phyloP scores from a whole-genome alignment of 1,140 invertebrate species.

The Capitella teleta region DNA sequence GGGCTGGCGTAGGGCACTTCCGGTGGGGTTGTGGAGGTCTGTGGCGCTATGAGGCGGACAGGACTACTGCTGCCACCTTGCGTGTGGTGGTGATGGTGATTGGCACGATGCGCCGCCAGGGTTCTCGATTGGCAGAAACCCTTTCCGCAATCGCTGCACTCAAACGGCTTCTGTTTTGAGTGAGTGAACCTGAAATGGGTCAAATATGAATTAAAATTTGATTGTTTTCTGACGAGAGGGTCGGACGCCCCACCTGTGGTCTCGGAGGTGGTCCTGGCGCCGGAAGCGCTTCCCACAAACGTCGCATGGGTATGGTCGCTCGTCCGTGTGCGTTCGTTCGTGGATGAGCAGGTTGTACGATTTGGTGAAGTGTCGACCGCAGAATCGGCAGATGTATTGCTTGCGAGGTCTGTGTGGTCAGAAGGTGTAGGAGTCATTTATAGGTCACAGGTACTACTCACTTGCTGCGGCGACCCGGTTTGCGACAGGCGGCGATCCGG shows the following conservation, averaged over 20 bases:
- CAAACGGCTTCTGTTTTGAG: constrained; percentile 73
- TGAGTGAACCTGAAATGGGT: constrained; percentile 10
- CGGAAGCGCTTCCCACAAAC: constrained; percentile 95
- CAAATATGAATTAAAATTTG: background rate
- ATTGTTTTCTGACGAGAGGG: too few species aligned
- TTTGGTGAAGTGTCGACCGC: constrained; percentile 93
- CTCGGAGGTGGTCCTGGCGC: constrained; percentile 86
- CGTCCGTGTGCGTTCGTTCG: constrained; percentile 93
- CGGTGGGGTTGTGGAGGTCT: background rate
- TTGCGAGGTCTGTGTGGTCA: background rate
- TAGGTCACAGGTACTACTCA: too few species aligned
- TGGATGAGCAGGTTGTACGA: constrained; percentile 96
- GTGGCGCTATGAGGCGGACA: background rate
- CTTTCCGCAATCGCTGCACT: constrained; percentile 83
- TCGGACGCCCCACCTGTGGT: constrained; percentile 83
- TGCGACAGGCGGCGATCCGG: too few species aligned
- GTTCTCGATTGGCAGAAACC: constrained; percentile 88
- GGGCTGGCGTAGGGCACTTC: background rate
- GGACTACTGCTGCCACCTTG: background rate
- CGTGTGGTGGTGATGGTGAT: background rate
- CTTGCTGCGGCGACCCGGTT: too few species aligned
- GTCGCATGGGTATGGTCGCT: constrained; percentile 92
- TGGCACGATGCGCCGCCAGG: constrained; percentile 67
- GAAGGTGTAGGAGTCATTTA: background rate
- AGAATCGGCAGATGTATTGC: constrained; percentile 96